Evolutionary conservation across 2,113 vertebrate genomes (phyloP).

Genomic region (Scartelaos histophorus): DNA sequence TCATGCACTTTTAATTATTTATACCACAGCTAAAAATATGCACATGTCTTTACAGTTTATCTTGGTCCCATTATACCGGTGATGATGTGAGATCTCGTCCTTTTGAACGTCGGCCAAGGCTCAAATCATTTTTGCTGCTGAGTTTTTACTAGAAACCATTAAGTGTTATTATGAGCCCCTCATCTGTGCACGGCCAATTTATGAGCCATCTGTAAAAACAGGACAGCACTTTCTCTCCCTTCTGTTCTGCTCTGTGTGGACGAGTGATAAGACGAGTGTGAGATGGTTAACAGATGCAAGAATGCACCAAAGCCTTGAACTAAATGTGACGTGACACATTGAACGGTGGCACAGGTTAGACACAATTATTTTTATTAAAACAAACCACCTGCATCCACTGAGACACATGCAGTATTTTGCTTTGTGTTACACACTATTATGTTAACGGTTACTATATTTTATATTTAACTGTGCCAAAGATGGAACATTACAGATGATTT

Average conservation of each 20-base stretch:
- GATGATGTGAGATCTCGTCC: slow-evolving; percentile 4
- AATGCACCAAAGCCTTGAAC: slow-evolving; percentile 47
- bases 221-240: slow-evolving; percentile 42
- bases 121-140: slow-evolving; percentile 27
- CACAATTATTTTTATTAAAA: slow-evolving; percentile 15
- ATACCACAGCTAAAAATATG: slow-evolving; percentile 11
- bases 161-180: slow-evolving; percentile 44
- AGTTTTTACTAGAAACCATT: slow-evolving; percentile 45
- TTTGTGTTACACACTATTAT: neutral
- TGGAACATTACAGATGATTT: too few species aligned
- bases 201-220: slow-evolving; percentile 64
- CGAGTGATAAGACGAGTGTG: slow-evolving; percentile 30
- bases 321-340: slow-evolving; percentile 53
- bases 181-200: slow-evolving; percentile 56
- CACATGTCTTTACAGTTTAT: slow-evolving; percentile 1
- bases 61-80: slow-evolving; percentile 14
- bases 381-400: neutral
- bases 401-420: neutral
- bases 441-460: too few species aligned
- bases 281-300: slow-evolving; percentile 74
- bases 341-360: slow-evolving; percentile 30
- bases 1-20: neutral
- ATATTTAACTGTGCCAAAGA: too few species aligned
- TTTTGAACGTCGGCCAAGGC: slow-evolving; percentile 12
- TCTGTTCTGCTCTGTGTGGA: slow-evolving; percentile 3